phyloP scores from a whole-genome alignment of 2,888 invertebrate species.

The Trypoxylon attenuatum region DNA sequence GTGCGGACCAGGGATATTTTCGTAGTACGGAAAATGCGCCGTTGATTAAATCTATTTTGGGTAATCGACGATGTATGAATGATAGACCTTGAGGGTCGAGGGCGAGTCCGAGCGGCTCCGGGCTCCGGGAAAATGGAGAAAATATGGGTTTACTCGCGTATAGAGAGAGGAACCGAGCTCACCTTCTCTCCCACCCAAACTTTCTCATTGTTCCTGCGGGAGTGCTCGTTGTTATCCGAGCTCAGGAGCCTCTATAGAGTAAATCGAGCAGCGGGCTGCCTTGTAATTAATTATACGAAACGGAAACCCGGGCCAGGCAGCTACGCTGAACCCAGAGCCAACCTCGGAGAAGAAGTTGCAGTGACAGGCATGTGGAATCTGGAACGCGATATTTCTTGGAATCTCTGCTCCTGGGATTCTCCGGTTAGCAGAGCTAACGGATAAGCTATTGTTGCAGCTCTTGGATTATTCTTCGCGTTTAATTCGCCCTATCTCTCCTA shows the following conservation, averaged over 20 bases:
- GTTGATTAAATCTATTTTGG: slow-evolving; percentile 67
- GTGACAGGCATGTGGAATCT: slow-evolving; percentile 15
- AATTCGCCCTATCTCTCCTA: slow-evolving; percentile 26
- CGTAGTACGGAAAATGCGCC: slow-evolving; percentile 50
- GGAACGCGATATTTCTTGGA: slow-evolving; percentile 27
- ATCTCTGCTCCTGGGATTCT: slow-evolving; percentile 7
- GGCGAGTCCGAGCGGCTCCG: slow-evolving; percentile 19
- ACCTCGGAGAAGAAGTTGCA: slow-evolving; percentile 26
- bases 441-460: slow-evolving; percentile 26
- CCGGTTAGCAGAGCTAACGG: slow-evolving; percentile 28
- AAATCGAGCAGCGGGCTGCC: slow-evolving; percentile 30
- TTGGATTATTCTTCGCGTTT: slow-evolving; percentile 38
- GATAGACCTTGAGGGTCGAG: slow-evolving; percentile 43
- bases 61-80: slow-evolving; percentile 63
- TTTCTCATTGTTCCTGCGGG: slow-evolving; percentile 28
- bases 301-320: background rate
- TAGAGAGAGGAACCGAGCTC: slow-evolving; percentile 14
- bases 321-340: too few relatives aligned
- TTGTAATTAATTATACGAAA: slow-evolving; percentile 37
- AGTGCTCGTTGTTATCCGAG: slow-evolving; percentile 24
- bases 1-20: slow-evolving; percentile 33
- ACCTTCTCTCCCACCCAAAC: slow-evolving; percentile 13
- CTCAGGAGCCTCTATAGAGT: slow-evolving; percentile 22
- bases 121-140: slow-evolving; percentile 31
- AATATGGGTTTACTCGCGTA: slow-evolving; percentile 27